A percentile compares a stretch with the other conserved stretches of the same genome.
These are phyloP conservation scores for Copsychus sechellarum DNA, from an alignment of 2,113 vertebrate species.

Conservation along the genomic window DNA sequence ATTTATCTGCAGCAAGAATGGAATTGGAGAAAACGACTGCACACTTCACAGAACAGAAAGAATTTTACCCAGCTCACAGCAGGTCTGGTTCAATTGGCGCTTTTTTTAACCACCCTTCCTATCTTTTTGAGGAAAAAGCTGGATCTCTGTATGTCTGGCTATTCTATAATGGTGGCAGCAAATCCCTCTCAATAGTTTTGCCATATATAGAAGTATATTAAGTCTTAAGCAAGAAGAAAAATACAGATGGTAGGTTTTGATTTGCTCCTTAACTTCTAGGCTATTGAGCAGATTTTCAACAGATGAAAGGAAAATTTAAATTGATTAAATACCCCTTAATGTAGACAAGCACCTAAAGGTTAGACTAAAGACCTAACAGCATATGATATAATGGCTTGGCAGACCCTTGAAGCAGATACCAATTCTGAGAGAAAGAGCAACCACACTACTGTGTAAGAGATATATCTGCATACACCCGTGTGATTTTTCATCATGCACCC, in stretches of 20 bases:
- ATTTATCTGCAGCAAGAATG: not conserved
- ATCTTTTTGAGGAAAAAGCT: not conserved
- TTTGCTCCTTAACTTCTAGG: not conserved
- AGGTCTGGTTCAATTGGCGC: not conserved
- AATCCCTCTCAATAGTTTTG: not conserved
- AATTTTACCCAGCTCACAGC: not conserved
- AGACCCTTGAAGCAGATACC: not conserved
- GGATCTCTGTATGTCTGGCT: not conserved
- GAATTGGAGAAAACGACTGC: not conserved
- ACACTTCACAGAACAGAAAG: not conserved
- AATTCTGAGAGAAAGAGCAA: not conserved
- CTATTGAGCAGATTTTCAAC: not conserved
- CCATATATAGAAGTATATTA: not conserved
- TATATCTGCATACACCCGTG: too few relatives aligned
- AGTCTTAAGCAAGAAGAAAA: not conserved
- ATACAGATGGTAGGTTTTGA: not conserved
- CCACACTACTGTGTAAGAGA: not conserved
- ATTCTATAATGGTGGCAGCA: rapidly evolving
- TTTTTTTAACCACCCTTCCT: not conserved
- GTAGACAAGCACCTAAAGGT: not conserved
- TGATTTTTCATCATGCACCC: not conserved
- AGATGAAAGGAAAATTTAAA: not conserved
- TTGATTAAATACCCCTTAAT: not conserved
- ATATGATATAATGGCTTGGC: not conserved
- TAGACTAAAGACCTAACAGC: not conserved